Base-by-base conservation (phyloP, 2,113 vertebrate species). In the Nycticebus coucang region DNA sequence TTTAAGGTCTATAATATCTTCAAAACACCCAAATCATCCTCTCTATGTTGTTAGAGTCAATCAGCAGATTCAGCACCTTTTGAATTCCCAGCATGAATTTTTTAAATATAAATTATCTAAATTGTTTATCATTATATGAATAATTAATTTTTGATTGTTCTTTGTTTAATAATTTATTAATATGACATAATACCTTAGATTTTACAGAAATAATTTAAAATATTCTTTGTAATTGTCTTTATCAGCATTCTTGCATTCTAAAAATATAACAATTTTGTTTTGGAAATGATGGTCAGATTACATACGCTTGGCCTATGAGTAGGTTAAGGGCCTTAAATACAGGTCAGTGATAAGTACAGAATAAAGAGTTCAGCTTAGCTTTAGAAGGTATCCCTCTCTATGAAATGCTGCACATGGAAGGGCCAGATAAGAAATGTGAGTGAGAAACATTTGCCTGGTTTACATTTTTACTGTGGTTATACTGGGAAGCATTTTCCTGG, bases 391-490 rank as follows among this genome's bases (percentile, higher is more conserved):
- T 2, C 66, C 89, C 71, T 94, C 62, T 87, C 53, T 81, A 71
- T 37, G 60, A 93, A 95, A 75, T 81, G 57, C 62, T 75, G 35
- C 37, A 41, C 35, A 79, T 79, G 33, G 37, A 62, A 66, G 30
- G 74, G 26, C 13, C 53, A 88, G 87, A 83, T 66, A 88, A 91
- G 60, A 30, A 66, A 60, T 30, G 68, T 59, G 26, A 55, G 68
- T 87, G 75, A 94, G 95, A 77, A 96, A 95, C 35, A 79, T 74
- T 81, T 94, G 78, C 89, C 93, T 60, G 53, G 71, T 93, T 87
- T 93, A 77, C 75, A 92, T 95, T 94, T 93, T 59, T 60, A 64
- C 45, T 35, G 71, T 64, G 30, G 30, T 72, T 95, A 68, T 60
- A 19, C 93, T 45, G 77, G 91, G 57, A 72, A 86, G 91, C 79